A percentile compares a stretch with the other conserved stretches of the same genome.
Conservation (phyloP, 2,888 invertebrate genomes). For the Proisotoma minuta region DNA sequence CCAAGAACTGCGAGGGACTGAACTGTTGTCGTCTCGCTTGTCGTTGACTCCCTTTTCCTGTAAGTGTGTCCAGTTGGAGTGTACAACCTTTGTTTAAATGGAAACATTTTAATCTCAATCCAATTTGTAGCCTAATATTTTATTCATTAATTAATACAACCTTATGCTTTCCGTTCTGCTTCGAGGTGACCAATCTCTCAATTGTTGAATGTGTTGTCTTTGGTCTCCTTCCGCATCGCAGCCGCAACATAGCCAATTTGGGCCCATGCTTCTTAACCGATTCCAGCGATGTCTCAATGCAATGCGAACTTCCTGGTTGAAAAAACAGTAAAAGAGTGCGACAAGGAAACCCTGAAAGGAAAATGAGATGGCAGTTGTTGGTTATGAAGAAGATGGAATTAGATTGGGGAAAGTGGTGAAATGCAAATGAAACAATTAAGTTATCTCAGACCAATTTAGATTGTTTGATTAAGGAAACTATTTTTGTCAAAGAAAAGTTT, state of each 20-base stretch:
- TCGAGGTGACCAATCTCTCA: slow-evolving; percentile 59
- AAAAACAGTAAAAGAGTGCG: slow-evolving; percentile 85
- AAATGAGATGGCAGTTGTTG: background rate
- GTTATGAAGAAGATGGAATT: background rate
- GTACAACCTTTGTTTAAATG: too few relatives aligned
- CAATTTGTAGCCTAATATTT: too few relatives aligned
- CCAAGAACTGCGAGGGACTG: slow-evolving; percentile 18
- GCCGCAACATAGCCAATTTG: slow-evolving; percentile 21
- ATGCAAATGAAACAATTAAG: background rate
- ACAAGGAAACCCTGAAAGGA: slow-evolving; percentile 74
- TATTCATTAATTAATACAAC: too few relatives aligned
- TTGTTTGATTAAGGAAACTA: too few relatives aligned
- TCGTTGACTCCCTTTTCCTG: slow-evolving; percentile 70
- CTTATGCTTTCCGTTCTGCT: slow-evolving; percentile 51
- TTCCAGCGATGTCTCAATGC: slow-evolving; percentile 74
- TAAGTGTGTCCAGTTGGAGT: slow-evolving; percentile 54
- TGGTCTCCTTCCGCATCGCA: slow-evolving; percentile 9
- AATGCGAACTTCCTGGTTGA: slow-evolving; percentile 85
- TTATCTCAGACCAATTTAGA: too few relatives aligned
- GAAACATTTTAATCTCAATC: too few relatives aligned
- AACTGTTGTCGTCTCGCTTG: slow-evolving; percentile 70
- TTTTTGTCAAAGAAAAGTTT: too few relatives aligned
- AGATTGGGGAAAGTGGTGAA: too few relatives aligned
- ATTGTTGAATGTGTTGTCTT: slow-evolving; percentile 23
- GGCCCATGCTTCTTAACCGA: slow-evolving; percentile 63